These are phyloP conservation scores for Laspeyria flexula DNA, from an alignment of 2,888 invertebrate species.

Conservation along the genomic window DNA sequence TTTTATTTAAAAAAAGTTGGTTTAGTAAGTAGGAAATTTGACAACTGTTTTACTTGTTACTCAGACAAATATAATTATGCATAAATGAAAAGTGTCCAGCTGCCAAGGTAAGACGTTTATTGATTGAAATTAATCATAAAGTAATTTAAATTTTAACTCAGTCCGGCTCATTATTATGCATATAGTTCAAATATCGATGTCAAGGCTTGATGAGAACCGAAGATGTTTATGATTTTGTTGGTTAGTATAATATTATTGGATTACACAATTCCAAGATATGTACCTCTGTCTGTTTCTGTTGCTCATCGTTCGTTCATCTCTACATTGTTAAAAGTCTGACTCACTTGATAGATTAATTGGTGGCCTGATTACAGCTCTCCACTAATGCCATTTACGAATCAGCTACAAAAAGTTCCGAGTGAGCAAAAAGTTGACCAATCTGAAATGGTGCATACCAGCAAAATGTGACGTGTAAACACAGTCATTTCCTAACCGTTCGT, in stretches of 20 bases:
- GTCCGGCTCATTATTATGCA: background rate
- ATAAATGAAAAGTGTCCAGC: no score
- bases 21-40: no score
- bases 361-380: background rate
- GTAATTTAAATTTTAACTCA: slow-evolving; percentile 1
- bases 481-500: slow-evolving; percentile 9
- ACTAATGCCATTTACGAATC: background rate
- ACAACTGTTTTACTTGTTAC: no score
- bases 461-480: slow-evolving; percentile 5
- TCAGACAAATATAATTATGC: background rate
- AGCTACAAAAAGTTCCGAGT: background rate
- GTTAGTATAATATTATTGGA: no score
- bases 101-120: background rate
- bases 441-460: background rate
- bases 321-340: background rate
- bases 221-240: background rate
- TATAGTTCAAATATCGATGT: slow-evolving; percentile 3
- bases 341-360: background rate
- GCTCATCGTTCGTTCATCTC: background rate
- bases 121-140: slow-evolving; percentile 1
- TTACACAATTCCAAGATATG: no score
- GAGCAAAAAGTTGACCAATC: background rate
- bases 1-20: no score
- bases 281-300: no score
- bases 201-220: slow-evolving; percentile 3